phyloP scores from a whole-genome alignment of 2,113 vertebrate species.

The Saccopteryx bilineata region DNA sequence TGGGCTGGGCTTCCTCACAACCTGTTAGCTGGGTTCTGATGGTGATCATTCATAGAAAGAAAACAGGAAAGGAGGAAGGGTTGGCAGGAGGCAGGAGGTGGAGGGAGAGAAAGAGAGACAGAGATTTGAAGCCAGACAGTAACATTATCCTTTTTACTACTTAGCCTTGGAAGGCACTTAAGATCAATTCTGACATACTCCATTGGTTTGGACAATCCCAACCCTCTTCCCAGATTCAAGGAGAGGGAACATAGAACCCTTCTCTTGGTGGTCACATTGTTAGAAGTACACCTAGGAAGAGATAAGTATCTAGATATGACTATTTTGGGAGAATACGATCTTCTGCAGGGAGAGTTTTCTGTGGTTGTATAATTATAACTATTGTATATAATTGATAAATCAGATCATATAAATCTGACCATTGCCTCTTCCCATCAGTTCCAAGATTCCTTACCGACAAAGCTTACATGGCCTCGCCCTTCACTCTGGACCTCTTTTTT shows the following conservation, averaged over 20 bases:
- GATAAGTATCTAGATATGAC: not conserved
- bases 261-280: not conserved
- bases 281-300: not conserved
- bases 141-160: not conserved
- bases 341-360: not conserved
- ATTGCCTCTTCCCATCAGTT: not conserved
- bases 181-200: not conserved
- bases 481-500: not conserved
- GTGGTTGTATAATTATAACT: not conserved
- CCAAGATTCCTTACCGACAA: not conserved
- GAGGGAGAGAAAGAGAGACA: not conserved
- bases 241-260: not conserved
- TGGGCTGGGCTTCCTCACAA: not conserved
- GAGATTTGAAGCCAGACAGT: not conserved
- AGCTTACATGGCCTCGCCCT: not conserved
- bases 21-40: not conserved
- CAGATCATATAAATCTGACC: not conserved
- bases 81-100: not conserved
- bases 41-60: not conserved
- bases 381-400: slow-evolving; percentile 23
- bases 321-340: not conserved
- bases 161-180: not conserved
- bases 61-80: not conserved
- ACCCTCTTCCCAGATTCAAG: not conserved
- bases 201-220: not conserved